phyloP scores from a whole-genome alignment of 1,140 invertebrate species.

The Anastatus disparis region DNA sequence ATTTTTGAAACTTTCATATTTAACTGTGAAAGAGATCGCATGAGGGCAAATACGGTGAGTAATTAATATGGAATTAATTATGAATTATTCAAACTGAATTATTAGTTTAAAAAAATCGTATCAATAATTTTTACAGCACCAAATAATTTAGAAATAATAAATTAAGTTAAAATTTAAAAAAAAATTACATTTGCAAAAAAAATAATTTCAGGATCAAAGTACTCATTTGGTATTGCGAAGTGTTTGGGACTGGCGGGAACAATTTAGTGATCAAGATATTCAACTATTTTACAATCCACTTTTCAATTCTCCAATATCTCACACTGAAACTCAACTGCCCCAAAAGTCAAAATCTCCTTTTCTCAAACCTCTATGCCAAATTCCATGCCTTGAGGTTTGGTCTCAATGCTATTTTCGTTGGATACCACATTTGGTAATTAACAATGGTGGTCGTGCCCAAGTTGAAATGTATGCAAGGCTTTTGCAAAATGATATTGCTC shows the following conservation, averaged over 20 bases:
- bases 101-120: conserved; percentile 1
- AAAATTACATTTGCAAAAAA: conserved; percentile 1
- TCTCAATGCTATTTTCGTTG: conserved; percentile 89
- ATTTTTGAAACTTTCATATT: conserved; percentile 94
- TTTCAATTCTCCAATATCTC: conserved; percentile 52
- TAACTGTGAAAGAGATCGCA: conserved; percentile 80
- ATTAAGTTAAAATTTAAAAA: neutral
- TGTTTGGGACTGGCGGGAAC: conserved; percentile 87
- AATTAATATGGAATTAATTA: conserved; percentile 2
- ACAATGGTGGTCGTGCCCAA: conserved; percentile 78
- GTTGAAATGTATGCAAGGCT: conserved; percentile 72
- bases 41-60: conserved; percentile 68
- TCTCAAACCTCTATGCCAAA: conserved; percentile 67
- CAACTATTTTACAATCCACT: conserved; percentile 83
- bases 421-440: conserved; percentile 84
- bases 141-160: no score
- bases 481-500: conserved; percentile 70
- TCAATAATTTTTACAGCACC: no score
- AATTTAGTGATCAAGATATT: conserved; percentile 82
- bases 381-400: conserved; percentile 82
- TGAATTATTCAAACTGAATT: neutral
- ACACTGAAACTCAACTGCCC: conserved; percentile 39
- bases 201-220: conserved; percentile 62
- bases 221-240: conserved; percentile 74
- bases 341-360: conserved; percentile 42